Percentiles rank a stretch among this genome's conserved stretches.
phyloP scores from a whole-genome alignment of 2,113 vertebrate genomes.

The Vanacampus margaritifer region DNA sequence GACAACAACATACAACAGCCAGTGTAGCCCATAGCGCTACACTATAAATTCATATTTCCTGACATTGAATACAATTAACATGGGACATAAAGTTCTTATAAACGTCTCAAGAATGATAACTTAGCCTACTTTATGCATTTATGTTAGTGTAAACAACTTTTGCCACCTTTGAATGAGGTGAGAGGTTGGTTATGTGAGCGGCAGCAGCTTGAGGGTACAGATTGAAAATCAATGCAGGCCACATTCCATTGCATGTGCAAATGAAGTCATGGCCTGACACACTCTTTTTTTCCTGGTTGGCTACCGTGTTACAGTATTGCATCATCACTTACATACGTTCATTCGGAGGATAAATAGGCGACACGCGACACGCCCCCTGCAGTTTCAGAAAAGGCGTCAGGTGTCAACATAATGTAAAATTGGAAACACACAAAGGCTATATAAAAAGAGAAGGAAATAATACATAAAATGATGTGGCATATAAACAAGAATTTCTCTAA shows the following conservation, averaged over 20 bases:
- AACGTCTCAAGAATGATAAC: too few relatives aligned
- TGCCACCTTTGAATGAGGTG: neutral
- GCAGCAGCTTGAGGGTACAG: slow-evolving; percentile 22
- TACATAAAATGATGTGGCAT: too few relatives aligned
- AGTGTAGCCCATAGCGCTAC: too few relatives aligned
- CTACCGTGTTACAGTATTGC: slow-evolving; percentile 24
- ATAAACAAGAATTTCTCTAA: too few relatives aligned
- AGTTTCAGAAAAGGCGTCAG: neutral
- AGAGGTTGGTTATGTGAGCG: slow-evolving; percentile 12
- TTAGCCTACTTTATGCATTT: too few relatives aligned
- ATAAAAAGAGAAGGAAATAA: too few relatives aligned
- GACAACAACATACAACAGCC: too few relatives aligned
- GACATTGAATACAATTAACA: too few relatives aligned
- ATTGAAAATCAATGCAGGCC: slow-evolving; percentile 58
- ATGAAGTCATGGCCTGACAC: neutral
- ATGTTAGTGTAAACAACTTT: too few relatives aligned
- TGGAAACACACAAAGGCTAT: neutral
- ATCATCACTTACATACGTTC: slow-evolving; percentile 25
- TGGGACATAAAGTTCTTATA: too few relatives aligned
- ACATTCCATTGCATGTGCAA: slow-evolving; percentile 37
- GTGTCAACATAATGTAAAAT: neutral
- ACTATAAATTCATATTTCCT: too few relatives aligned
- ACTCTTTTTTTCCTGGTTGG: slow-evolving; percentile 1
- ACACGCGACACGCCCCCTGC: neutral
- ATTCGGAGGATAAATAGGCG: neutral